A percentile compares a stretch with the other conserved stretches of the same genome.
phyloP scores from a whole-genome alignment of 2,113 vertebrate species.

The Chlorodrepanis virens region DNA sequence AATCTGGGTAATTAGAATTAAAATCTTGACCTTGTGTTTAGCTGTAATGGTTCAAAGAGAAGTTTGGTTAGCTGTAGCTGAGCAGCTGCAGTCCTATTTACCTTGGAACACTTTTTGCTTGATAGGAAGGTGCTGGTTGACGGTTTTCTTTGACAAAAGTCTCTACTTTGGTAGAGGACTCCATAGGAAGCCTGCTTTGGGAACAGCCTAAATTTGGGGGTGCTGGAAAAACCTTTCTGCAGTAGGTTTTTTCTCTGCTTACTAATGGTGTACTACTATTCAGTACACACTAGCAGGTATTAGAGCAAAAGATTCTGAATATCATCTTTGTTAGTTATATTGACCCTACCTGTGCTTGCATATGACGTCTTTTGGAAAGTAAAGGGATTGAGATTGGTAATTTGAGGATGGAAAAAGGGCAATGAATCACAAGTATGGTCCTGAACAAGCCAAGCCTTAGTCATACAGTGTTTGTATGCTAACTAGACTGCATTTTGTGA shows the following conservation, averaged over 20 bases:
- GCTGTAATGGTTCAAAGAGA: not conserved
- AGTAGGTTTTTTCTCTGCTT: not conserved
- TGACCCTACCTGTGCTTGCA: not conserved
- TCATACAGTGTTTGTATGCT: not conserved
- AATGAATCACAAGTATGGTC: not conserved
- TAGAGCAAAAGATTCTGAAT: not conserved
- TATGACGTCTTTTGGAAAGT: not conserved
- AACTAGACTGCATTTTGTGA: not conserved
- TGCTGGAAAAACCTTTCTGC: not conserved
- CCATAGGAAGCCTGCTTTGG: not conserved
- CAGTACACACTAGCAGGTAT: not conserved
- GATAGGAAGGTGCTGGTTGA: not conserved
- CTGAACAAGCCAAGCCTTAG: not conserved
- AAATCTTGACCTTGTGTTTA: not conserved
- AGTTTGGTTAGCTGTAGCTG: not conserved
- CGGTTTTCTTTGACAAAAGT: not conserved
- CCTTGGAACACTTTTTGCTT: not conserved
- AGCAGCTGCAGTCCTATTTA: not conserved
- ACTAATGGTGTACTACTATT: not conserved
- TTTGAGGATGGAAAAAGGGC: not conserved
- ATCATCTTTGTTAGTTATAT: not conserved
- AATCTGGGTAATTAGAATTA: not conserved
- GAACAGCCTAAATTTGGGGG: not conserved
- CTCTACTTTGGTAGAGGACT: not conserved
- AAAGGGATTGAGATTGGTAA: not conserved